Evolutionary conservation across 2,797 vertebrate species (phyloP).

Genomic region (Oreochromis mossambicus): DNA sequence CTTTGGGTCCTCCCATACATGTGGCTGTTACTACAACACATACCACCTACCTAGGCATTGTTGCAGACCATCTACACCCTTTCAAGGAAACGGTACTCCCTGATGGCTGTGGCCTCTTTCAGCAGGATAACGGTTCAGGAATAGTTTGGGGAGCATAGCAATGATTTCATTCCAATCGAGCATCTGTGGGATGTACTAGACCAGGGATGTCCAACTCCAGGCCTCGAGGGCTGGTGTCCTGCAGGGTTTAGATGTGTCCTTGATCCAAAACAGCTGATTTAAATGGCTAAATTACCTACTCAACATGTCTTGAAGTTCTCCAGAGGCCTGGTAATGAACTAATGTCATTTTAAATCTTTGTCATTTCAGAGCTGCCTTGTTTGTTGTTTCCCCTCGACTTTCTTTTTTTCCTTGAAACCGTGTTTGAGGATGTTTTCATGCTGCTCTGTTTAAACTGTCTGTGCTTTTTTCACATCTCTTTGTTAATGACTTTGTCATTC

Average conservation of each 20-base stretch:
- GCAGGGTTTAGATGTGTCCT: not conserved
- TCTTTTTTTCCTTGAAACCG: not conserved
- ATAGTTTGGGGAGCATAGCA: not conserved
- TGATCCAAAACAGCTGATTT: not conserved
- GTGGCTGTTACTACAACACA: not conserved
- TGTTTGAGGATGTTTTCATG: not conserved
- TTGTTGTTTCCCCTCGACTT: not conserved
- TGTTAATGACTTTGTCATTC: fast-evolving
- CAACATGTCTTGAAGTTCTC: fast-evolving
- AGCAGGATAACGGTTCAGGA: not conserved
- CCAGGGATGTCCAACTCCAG: not conserved
- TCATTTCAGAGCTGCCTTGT: not conserved
- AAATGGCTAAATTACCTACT: not conserved
- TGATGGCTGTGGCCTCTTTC: not conserved
- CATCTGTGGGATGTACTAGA: not conserved
- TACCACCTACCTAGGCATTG: not conserved
- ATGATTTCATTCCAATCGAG: not conserved
- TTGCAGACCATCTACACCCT: not conserved
- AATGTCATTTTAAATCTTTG: not conserved
- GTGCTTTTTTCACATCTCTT: not conserved
- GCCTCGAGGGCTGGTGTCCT: not conserved
- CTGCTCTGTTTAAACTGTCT: not conserved
- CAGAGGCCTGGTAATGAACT: not conserved
- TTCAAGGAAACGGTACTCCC: fast-evolving
- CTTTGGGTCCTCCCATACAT: not conserved